Conservation (phyloP, 2,797 vertebrate genomes). For the Coluber constrictor region DNA sequence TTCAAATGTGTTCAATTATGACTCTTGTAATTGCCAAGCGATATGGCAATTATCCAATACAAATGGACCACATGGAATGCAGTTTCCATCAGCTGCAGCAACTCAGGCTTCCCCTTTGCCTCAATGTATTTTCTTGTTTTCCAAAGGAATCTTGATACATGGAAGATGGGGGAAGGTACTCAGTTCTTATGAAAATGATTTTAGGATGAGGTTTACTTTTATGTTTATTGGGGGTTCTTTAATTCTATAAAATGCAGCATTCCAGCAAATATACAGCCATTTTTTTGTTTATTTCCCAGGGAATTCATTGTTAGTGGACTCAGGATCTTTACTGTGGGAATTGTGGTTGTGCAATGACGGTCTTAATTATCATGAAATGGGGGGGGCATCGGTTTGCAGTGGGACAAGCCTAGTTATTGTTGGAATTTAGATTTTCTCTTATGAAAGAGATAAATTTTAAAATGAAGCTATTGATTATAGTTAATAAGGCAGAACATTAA, state of each 20-base stretch:
- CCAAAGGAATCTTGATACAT: background rate
- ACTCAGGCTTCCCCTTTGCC: background rate
- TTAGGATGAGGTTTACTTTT: background rate
- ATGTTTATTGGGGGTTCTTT: background rate
- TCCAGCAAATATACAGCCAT: background rate
- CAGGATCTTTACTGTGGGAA: background rate
- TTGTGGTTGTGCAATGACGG: background rate
- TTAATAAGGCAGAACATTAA: background rate
- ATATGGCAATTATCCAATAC: background rate
- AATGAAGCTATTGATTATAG: background rate
- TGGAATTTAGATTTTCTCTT: background rate
- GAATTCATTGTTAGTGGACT: background rate
- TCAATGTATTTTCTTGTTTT: background rate
- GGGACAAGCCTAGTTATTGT: background rate
- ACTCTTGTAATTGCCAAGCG: background rate
- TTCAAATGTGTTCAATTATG: background rate
- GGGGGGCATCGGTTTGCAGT: background rate
- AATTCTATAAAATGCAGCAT: background rate
- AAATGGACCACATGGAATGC: background rate
- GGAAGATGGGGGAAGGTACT: background rate
- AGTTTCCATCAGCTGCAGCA: background rate
- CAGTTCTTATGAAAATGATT: background rate
- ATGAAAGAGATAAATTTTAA: background rate
- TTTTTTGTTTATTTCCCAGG: background rate
- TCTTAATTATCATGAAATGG: background rate